Percentiles rank a stretch among this genome's conserved stretches.
phyloP scores from a whole-genome alignment of 35 echinoderm and acorn worm species.

The Holothuria glaberrima region DNA sequence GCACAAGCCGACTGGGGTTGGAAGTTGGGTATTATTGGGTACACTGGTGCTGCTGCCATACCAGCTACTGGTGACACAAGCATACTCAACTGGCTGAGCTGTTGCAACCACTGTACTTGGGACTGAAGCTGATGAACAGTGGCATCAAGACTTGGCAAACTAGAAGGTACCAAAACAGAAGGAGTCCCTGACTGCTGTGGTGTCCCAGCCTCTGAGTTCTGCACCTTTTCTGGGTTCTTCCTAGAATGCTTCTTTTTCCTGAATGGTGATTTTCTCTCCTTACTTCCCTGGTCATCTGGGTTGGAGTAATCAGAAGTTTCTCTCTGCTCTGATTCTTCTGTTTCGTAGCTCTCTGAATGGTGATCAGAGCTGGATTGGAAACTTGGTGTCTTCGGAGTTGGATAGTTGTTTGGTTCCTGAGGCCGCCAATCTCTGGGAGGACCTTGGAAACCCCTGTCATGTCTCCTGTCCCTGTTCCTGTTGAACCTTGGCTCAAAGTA shows the following conservation, averaged over 20 bases:
- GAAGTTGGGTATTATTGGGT: constrained; percentile 8
- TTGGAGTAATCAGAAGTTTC: constrained; percentile 34
- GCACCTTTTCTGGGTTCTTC: not conserved
- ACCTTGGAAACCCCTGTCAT: not conserved
- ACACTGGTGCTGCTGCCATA: constrained; percentile 12
- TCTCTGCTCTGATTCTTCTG: constrained; percentile 4
- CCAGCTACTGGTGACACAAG: constrained; percentile 22
- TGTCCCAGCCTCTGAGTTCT: not conserved
- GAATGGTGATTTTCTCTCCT: not conserved
- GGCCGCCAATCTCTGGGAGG: not conserved
- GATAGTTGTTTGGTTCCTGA: not conserved
- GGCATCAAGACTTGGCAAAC: not conserved
- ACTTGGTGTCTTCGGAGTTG: not conserved
- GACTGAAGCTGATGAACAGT: constrained; percentile 37
- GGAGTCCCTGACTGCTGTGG: constrained; percentile 17
- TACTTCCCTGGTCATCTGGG: not conserved
- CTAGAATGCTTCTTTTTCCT: not conserved
- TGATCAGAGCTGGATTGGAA: constrained; percentile 19
- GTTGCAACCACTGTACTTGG: constrained; percentile 42
- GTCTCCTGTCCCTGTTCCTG: not conserved
- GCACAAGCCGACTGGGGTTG: constrained; percentile 33
- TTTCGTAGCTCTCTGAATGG: constrained; percentile 9
- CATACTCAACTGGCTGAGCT: constrained; percentile 42
- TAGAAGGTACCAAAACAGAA: not conserved
- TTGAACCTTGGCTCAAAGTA: not conserved